Evolutionary conservation across 2,113 vertebrate genomes (phyloP).

Genomic region (Gnathonemus longibarbis): DNA sequence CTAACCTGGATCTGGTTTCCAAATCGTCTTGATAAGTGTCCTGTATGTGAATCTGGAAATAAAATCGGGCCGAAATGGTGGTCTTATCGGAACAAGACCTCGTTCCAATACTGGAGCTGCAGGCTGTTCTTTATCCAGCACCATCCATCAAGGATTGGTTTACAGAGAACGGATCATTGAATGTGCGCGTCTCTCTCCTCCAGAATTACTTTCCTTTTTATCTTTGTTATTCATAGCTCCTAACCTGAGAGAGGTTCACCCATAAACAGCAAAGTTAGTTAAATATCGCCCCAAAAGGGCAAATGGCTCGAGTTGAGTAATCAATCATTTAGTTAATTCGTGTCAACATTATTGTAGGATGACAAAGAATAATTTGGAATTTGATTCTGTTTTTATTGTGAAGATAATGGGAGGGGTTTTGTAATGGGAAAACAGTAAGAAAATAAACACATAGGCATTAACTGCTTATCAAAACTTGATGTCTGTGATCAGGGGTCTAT

Average conservation of each 20-base stretch:
- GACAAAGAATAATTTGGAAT: not conserved
- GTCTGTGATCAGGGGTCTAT: not conserved
- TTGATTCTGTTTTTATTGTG: not conserved
- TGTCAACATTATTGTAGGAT: not conserved
- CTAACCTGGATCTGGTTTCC: conserved; percentile 60
- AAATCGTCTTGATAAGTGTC: conserved; percentile 55
- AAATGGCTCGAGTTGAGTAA: not conserved
- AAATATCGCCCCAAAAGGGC: conserved; percentile 24
- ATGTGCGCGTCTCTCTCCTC: conserved; percentile 56
- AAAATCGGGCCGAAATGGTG: conserved; percentile 55
- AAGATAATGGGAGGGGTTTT: not conserved
- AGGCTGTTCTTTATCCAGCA: conserved; percentile 52
- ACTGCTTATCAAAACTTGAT: not conserved
- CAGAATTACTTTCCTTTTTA: conserved; percentile 66
- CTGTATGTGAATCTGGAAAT: conserved; percentile 52
- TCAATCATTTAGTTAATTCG: not conserved
- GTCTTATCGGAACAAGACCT: conserved; percentile 66
- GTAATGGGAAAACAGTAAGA: not conserved
- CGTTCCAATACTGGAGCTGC: conserved; percentile 50
- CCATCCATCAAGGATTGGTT: conserved; percentile 61
- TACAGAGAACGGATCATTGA: conserved; percentile 59
- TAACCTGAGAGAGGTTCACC: conserved; percentile 27
- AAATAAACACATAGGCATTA: not conserved
- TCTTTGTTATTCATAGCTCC: conserved; percentile 65
- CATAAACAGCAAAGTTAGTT: conserved; percentile 31